A percentile compares a stretch with the other conserved stretches of the same genome.
Evolutionary conservation across 2,888 invertebrate genomes (phyloP).

Genomic region (Phrixothrix hirtus): DNA sequence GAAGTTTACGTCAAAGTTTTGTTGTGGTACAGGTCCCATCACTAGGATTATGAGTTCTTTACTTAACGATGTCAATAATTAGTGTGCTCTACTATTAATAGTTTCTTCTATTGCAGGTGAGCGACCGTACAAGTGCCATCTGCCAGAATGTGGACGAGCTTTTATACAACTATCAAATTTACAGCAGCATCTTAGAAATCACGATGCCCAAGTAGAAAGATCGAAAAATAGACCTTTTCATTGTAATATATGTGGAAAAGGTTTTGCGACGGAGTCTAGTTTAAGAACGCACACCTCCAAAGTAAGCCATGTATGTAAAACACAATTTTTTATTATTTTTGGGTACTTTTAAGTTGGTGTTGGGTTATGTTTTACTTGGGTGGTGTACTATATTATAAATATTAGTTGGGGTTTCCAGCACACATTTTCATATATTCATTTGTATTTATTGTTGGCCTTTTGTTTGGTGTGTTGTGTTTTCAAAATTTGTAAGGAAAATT

Average conservation of each 20-base stretch:
- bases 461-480: slow-evolving; percentile 30
- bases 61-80: too few species aligned
- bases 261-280: slow-evolving; percentile 95
- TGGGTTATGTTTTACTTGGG: slow-evolving; percentile 28
- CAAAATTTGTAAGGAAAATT: slow-evolving; percentile 11
- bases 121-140: slow-evolving; percentile 94
- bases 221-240: slow-evolving; percentile 95
- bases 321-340: slow-evolving; percentile 34
- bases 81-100: background rate
- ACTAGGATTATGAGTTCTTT: too few species aligned
- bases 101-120: slow-evolving; percentile 72
- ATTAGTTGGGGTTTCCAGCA: slow-evolving; percentile 19
- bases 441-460: slow-evolving; percentile 14
- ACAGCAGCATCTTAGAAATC: slow-evolving; percentile 93
- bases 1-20: too few species aligned
- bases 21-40: too few species aligned
- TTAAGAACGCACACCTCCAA: slow-evolving; percentile 94
- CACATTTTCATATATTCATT: slow-evolving; percentile 20
- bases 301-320: slow-evolving; percentile 78
- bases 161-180: slow-evolving; percentile 96
- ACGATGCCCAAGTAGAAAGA: slow-evolving; percentile 93
- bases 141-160: slow-evolving; percentile 93
- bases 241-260: slow-evolving; percentile 95
- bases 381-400: slow-evolving; percentile 19
- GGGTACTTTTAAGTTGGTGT: slow-evolving; percentile 32